phyloP scores from a whole-genome alignment of 2,113 vertebrate genomes.

The Ceuthmochares aereus region DNA sequence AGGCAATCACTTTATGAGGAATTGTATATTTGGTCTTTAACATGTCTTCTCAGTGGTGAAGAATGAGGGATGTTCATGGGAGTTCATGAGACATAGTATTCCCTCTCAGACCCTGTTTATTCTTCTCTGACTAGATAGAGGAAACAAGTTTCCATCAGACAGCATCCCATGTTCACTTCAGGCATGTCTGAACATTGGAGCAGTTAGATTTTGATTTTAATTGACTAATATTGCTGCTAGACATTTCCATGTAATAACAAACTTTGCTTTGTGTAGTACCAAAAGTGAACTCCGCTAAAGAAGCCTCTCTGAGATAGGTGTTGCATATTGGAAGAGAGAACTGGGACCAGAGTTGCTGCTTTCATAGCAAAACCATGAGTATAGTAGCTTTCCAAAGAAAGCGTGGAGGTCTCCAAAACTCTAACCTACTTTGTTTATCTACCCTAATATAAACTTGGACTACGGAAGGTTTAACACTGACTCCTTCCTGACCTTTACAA shows the following conservation, averaged over 20 bases:
- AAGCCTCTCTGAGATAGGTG: not conserved
- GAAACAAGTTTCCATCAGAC: not conserved
- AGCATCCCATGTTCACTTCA: not conserved
- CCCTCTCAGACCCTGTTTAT: not conserved
- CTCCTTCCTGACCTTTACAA: constrained; percentile 29
- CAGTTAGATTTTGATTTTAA: not conserved
- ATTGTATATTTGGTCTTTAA: not conserved
- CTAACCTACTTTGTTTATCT: not conserved
- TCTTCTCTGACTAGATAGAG: not conserved
- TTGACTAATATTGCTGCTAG: not conserved
- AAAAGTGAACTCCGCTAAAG: not conserved
- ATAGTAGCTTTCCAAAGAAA: not conserved
- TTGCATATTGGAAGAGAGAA: not conserved
- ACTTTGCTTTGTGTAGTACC: not conserved
- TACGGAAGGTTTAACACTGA: constrained; percentile 1
- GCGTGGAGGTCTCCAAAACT: not conserved
- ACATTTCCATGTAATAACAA: not conserved
- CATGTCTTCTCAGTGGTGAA: not conserved
- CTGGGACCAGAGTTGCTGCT: not conserved
- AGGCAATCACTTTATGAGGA: not conserved
- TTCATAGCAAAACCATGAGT: not conserved
- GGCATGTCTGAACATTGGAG: not conserved
- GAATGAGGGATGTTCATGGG: not conserved
- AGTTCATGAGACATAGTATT: not conserved
- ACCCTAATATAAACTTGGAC: not conserved